A percentile compares a stretch with the other conserved stretches of the same genome.
Conservation (phyloP, 1,140 invertebrate genomes). For the Drosophila micromelanica region DNA sequence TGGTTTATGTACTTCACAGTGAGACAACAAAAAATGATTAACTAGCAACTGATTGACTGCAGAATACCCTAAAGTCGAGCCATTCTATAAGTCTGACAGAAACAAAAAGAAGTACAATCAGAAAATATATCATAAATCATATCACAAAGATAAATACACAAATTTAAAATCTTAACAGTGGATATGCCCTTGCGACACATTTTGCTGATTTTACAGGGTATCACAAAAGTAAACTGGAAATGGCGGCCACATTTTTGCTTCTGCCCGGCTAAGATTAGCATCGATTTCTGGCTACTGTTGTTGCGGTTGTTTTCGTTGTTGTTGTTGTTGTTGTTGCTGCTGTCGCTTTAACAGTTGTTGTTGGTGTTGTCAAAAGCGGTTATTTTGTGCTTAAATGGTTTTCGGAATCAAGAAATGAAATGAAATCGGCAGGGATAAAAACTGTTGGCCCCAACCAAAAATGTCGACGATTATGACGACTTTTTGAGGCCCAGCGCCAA, state of each 20-base stretch:
- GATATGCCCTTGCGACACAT: not conserved
- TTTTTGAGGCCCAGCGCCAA: conserved; percentile 47
- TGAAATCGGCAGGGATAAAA: conserved; percentile 59
- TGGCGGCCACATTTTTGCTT: conserved; percentile 49
- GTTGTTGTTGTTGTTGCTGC: conserved; percentile 33
- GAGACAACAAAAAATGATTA: conserved; percentile 11
- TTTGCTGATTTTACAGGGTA: conserved; percentile 39
- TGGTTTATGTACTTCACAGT: conserved; percentile 57
- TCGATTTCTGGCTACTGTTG: conserved; percentile 78
- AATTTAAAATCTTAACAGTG: too few species aligned
- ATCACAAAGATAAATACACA: too few species aligned
- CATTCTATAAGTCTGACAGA: too few species aligned
- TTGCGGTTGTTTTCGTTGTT: conserved; percentile 44
- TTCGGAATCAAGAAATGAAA: conserved; percentile 66
- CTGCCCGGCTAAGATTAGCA: conserved; percentile 69
- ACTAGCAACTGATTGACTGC: not conserved
- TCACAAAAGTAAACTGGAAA: conserved; percentile 48
- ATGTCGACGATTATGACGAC: conserved; percentile 74
- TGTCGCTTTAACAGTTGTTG: conserved; percentile 40
- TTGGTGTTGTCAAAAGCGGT: conserved; percentile 66
- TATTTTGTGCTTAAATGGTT: conserved; percentile 73
- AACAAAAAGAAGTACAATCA: too few species aligned
- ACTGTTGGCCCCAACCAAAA: conserved; percentile 46
- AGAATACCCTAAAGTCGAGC: conserved; percentile 14
- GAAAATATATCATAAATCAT: too few species aligned